Base-by-base conservation (phyloP, 2,113 vertebrate genomes). In the Mandrillus leucophaeus region DNA sequence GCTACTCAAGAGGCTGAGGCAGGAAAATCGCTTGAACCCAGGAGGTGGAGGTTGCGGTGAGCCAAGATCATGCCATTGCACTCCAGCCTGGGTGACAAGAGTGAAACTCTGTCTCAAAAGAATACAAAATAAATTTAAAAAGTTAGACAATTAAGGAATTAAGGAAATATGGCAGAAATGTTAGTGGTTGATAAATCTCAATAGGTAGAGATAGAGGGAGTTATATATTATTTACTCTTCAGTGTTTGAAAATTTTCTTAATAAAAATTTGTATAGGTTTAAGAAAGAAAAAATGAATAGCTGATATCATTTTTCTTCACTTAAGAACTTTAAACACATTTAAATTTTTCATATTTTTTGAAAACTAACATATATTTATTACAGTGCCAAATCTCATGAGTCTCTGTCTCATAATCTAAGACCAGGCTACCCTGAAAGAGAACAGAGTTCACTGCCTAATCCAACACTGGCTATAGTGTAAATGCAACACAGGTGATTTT, bases 231-330 rank as follows among this genome's bases (percentile, higher is more conserved):
- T 89, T 76, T 78, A n/a, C 32, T 84, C 68, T 43, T 32, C n/a
- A 70, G 4, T 73, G n/a, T 78, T 93, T 90, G 76, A 88, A 88
- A 72, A 9, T 76, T 78, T 91, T 93, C 38, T 50, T 93, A 70
- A 87, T 80, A 40, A 86, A 91, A 23, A 68, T 61, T 45, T 90
- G 90, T 50, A 38, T 87, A 72, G 22, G 11, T 79, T 78, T 66
- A 79, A 82, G 73, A 59, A 88, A 32, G 72, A 68, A 57, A 55
- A 40, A 27, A 40, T 50, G 23, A 64, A 50, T 52, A 64, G 68
- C 61, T 61, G 14, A 14, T 43, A 17, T 1, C 20, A 61, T 78
- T 90, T 93, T 87, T 68, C 12, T 83, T 50, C 13, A 91, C 17
- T 92, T 90, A 5, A 72, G 18, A 88, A 89, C 17, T 66, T 86